phyloP scores from a whole-genome alignment of 1,140 invertebrate species.

The Pentalonia nigronervosa region DNA sequence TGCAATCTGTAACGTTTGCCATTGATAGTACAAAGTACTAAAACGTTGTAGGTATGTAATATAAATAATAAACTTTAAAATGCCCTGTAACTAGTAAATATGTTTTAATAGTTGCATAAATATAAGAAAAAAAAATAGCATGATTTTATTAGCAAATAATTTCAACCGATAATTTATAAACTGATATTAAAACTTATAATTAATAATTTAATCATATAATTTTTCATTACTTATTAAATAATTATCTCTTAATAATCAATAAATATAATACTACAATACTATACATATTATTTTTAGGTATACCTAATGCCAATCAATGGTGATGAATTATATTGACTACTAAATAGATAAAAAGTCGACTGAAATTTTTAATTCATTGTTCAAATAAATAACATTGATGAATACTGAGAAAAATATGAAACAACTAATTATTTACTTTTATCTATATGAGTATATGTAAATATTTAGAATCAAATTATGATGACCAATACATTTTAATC shows the following conservation, averaged over 20 bases:
- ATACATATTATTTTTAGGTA: not conserved
- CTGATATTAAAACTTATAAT: not conserved
- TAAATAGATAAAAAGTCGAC: not conserved
- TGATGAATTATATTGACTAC: not conserved
- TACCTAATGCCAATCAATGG: not conserved
- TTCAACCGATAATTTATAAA: not conserved
- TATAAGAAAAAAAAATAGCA: not conserved
- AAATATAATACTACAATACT: not conserved
- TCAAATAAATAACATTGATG: not conserved
- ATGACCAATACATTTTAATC: not conserved
- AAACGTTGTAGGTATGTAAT: not conserved
- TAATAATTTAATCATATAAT: not conserved
- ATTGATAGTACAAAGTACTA: not conserved
- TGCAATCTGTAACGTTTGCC: not conserved
- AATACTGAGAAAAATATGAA: not conserved
- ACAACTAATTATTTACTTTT: not conserved
- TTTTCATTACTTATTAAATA: not conserved
- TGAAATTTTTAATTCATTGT: not conserved
- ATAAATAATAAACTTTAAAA: not conserved
- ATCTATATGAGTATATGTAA: not conserved
- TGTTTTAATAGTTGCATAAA: not conserved
- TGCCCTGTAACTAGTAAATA: not conserved
- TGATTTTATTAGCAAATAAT: not conserved
- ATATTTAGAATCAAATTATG: not conserved
- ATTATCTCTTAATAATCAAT: not conserved